These are phyloP conservation scores for Psettodes erumei DNA, from an alignment of 2,113 vertebrate species.

Conservation along the genomic window DNA sequence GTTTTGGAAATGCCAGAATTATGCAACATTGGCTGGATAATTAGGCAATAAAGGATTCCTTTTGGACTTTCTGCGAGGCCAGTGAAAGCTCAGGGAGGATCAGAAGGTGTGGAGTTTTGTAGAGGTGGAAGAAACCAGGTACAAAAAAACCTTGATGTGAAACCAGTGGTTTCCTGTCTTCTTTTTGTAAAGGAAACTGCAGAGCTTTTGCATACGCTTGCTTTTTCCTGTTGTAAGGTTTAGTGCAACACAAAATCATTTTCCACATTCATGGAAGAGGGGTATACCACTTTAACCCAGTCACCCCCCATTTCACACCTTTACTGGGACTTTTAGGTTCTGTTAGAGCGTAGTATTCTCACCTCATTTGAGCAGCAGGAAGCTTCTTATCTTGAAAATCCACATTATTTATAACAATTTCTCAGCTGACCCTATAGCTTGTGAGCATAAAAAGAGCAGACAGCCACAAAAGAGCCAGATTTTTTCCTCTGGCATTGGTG, in stretches of 20 bases:
- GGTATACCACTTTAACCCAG: not conserved
- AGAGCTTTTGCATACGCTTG: not conserved
- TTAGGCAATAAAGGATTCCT: slow-evolving; percentile 18
- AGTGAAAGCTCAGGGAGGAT: not conserved
- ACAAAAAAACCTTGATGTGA: slow-evolving; percentile 16
- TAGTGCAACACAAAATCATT: slow-evolving; percentile 12
- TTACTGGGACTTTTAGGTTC: not conserved
- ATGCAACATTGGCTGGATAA: slow-evolving; percentile 30
- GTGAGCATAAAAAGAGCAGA: not conserved
- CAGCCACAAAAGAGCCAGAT: not conserved
- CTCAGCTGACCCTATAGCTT: no score
- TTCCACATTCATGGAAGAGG: slow-evolving; percentile 4
- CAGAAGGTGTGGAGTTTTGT: not conserved
- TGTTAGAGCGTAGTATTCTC: not conserved
- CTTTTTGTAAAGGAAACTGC: slow-evolving; percentile 4
- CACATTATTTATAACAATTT: no score
- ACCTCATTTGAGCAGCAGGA: no score
- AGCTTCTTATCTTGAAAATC: no score
- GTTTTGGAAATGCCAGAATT: slow-evolving; percentile 43
- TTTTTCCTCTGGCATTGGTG: no score
- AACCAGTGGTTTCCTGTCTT: slow-evolving; percentile 46
- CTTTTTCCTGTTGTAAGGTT: slow-evolving; percentile 30
- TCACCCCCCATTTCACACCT: no score
- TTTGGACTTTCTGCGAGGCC: not conserved
- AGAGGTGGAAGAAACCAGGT: slow-evolving; percentile 37